Evolutionary conservation across 2,797 vertebrate genomes (phyloP).

Genomic region (Loris lydekkerianus): DNA sequence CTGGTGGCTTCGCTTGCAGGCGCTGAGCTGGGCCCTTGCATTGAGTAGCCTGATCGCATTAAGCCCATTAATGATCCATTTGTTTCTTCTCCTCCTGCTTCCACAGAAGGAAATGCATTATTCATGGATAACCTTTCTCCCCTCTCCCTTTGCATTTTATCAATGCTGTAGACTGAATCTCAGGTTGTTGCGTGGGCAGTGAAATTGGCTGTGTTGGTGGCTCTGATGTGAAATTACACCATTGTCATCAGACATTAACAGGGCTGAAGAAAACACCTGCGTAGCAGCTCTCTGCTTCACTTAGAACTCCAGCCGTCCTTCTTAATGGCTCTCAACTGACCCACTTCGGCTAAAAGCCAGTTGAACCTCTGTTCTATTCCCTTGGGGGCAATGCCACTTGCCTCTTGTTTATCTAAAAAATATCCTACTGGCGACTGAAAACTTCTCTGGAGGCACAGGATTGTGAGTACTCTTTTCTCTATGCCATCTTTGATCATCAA

Average conservation of each 20-base stretch:
- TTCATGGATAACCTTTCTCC: slow-evolving; percentile 75
- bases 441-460: not conserved
- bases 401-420: slow-evolving; percentile 59
- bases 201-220: slow-evolving; percentile 28
- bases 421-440: not conserved
- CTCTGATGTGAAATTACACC: slow-evolving; percentile 47
- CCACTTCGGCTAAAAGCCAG: slow-evolving; percentile 28
- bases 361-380: not conserved
- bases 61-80: slow-evolving; percentile 69
- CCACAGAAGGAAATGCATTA: slow-evolving; percentile 75
- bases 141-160: slow-evolving; percentile 64
- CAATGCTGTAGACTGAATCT: slow-evolving; percentile 7
- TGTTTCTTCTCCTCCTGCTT: slow-evolving; percentile 70
- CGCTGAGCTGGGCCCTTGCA: not conserved
- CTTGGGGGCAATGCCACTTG: not conserved
- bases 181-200: not conserved
- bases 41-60: not conserved
- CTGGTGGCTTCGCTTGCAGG: not conserved
- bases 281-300: not conserved
- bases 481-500: not conserved
- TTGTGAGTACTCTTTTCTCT: not conserved
- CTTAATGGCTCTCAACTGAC: slow-evolving; percentile 62
- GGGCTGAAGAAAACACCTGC: not conserved
- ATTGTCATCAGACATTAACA: slow-evolving; percentile 25
- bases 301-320: not conserved